Evolutionary conservation across 2,113 vertebrate species (phyloP).

Genomic region (Corythornis vintsioides): DNA sequence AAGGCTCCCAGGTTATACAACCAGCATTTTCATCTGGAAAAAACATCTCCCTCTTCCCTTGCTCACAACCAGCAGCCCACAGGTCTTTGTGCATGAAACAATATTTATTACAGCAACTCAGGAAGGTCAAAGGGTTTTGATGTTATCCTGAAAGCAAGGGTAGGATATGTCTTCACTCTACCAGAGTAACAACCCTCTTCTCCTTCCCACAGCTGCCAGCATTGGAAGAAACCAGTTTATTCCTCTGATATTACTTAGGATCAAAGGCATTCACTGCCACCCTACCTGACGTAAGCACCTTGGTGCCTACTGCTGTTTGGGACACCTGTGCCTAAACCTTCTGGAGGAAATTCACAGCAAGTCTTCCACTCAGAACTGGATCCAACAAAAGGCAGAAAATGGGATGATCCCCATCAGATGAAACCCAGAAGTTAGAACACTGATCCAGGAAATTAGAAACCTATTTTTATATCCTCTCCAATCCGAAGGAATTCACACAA

Average conservation of each 20-base stretch:
- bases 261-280: background rate
- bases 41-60: conserved; percentile 1
- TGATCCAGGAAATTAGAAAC: background rate
- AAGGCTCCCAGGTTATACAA: background rate
- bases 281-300: background rate
- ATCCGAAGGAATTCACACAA: background rate
- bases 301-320: background rate
- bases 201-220: background rate
- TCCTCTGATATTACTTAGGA: background rate
- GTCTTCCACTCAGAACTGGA: background rate
- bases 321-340: background rate
- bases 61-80: conserved; percentile 1
- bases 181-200: background rate
- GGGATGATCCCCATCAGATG: background rate
- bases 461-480: background rate
- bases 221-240: background rate
- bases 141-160: background rate
- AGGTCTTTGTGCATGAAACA: conserved; percentile 4
- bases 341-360: background rate
- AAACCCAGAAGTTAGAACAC: background rate
- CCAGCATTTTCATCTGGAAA: conserved; percentile 21
- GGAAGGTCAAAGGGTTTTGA: background rate
- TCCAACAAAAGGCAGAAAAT: background rate
- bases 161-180: background rate
- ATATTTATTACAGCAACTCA: background rate